Evolutionary conservation across 2,888 invertebrate genomes (phyloP), one percentile per base, ranked within the genome.

Genomic region (Acanthosepion esculentum): DNA sequence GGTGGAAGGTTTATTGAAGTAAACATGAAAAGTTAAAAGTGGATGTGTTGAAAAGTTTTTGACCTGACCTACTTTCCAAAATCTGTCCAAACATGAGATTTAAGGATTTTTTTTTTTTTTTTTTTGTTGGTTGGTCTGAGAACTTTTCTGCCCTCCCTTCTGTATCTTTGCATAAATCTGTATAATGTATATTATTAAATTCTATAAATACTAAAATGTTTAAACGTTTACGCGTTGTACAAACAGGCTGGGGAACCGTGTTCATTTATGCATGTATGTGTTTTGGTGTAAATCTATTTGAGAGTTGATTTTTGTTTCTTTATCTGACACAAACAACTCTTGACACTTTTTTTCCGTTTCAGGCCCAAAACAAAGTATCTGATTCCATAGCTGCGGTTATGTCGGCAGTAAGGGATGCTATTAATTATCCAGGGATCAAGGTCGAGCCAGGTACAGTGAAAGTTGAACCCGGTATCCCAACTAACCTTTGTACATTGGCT

Each of bases 271-370:
- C 33, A 33, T n/a, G 15, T n/a, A 78, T 78, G 41, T 41, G 41
- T 41, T 41, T n/a, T 78, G 78, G n/a, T 78, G n/a, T 78, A 15
- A 78, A 33, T 18, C 10, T 93, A 29, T 93, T 93, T 92, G n/a
- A 5, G 23, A 48, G 41, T 29, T 18, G 12, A 92, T 48, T 93
- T 29, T 92, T 50, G 26, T 50, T n/a, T 50, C 5, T 50, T 50
- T 2, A 8, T 50, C 53, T 93, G n/a, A 48, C 26, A 29, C 29
- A 10, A 93, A 93, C 8, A 50, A 93, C n/a, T n/a, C 20, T 93
- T 53, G 53, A 50, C 48, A 50, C 53, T 93, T 78, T 78, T 78
- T 78, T 78, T 78, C n/a, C n/a, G 78, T 78, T 93, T 93, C 93
- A 93, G 93, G 53, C 26, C 53, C 93, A 93, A 48, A 50, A 33